These are phyloP conservation scores for Xyrauchen texanus DNA, from an alignment of 2,113 vertebrate species.

Conservation along the genomic window DNA sequence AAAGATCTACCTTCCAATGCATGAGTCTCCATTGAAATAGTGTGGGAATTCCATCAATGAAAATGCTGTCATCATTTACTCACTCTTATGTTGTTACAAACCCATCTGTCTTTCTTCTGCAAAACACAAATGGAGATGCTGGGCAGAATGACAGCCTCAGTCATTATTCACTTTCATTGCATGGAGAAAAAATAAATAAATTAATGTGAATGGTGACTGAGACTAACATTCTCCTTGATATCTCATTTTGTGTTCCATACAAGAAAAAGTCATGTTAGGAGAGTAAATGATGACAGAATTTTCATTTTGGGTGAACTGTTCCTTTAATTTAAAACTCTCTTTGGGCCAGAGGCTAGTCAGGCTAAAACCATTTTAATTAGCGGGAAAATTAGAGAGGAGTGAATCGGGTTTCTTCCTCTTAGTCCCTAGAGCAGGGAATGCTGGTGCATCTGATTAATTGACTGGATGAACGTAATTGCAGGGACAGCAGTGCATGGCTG, in stretches of 20 bases:
- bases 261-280: too few species aligned
- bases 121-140: too few species aligned
- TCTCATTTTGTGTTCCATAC: too few species aligned
- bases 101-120: too few species aligned
- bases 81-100: too few species aligned
- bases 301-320: background rate
- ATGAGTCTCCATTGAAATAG: too few species aligned
- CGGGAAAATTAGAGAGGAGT: slow-evolving; percentile 48
- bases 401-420: slow-evolving; percentile 45
- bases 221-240: too few species aligned
- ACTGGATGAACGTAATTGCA: slow-evolving; percentile 36
- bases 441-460: slow-evolving; percentile 49
- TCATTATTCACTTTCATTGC: too few species aligned
- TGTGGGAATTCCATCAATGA: too few species aligned
- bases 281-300: background rate
- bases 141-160: too few species aligned
- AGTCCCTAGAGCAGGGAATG: slow-evolving; percentile 26
- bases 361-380: slow-evolving; percentile 51
- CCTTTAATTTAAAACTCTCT: slow-evolving; percentile 32
- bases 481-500: slow-evolving; percentile 13
- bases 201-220: too few species aligned
- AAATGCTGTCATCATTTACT: background rate
- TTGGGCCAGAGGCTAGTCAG: slow-evolving; percentile 23
- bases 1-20: background rate
- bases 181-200: too few species aligned